phyloP scores from a whole-genome alignment of 2,888 invertebrate species.

The Mantis religiosa region DNA sequence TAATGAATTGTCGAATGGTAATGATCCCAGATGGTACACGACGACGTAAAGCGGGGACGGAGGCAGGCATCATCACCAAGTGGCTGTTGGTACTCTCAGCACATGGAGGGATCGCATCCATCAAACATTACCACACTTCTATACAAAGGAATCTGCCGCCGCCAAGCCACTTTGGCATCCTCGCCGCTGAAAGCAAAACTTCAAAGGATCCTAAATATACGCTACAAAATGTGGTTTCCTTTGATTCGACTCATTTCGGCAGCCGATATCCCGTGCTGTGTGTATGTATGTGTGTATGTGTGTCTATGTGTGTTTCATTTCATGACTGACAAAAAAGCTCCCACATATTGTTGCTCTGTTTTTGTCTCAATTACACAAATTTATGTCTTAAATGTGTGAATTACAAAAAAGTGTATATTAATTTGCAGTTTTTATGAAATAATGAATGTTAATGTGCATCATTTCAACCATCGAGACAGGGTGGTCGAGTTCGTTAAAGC shows the following conservation, averaged over 20 bases:
- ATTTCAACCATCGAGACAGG: no score
- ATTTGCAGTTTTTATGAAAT: no score
- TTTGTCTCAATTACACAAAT: no score
- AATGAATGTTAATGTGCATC: no score
- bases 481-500: no score
- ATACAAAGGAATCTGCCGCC: neutral
- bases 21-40: neutral
- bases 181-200: neutral
- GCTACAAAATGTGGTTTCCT: conserved; percentile 9
- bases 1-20: neutral
- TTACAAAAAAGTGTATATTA: no score
- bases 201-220: conserved; percentile 18
- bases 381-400: no score
- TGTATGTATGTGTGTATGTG: no score
- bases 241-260: conserved; percentile 14
- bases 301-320: no score
- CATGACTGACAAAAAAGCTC: no score
- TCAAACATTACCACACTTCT: neutral
- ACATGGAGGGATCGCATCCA: neutral
- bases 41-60: neutral
- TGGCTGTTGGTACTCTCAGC: neutral
- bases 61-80: neutral
- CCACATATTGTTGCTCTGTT: no score
- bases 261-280: neutral
- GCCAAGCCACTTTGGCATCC: neutral